Evolutionary conservation across 2,113 vertebrate genomes (phyloP).

Genomic region (Acinonyx jubatus): DNA sequence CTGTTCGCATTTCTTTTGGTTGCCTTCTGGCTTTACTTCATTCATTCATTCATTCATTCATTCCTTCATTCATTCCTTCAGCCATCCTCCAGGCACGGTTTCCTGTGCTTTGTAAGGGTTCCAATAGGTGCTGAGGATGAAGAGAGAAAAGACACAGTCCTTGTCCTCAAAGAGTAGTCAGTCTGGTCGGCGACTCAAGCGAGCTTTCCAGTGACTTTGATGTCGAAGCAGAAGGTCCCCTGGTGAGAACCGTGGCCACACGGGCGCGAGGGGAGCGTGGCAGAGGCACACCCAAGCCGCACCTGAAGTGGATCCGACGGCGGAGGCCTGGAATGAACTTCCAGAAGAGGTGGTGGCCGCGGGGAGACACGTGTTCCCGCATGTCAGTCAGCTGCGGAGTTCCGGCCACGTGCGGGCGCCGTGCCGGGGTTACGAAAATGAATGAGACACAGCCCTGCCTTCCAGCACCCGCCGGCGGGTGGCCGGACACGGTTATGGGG

Average conservation of each 20-base stretch:
- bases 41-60: not conserved
- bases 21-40: not conserved
- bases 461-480: not conserved
- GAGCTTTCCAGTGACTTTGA: not conserved
- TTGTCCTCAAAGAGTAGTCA: not conserved
- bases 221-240: not conserved
- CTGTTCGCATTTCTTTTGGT: not conserved
- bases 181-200: not conserved
- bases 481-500: not conserved
- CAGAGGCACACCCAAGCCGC: not conserved
- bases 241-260: not conserved
- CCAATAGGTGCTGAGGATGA: not conserved
- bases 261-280: not conserved
- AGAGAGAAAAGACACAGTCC: not conserved
- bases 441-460: not conserved
- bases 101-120: not conserved
- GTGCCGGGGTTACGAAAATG: no score
- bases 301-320: not conserved
- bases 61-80: not conserved
- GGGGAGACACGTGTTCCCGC: not conserved
- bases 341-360: not conserved
- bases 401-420: not conserved
- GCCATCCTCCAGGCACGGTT: not conserved
- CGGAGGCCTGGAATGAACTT: not conserved
- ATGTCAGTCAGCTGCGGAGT: not conserved